Evolutionary conservation across 1,140 invertebrate species (phyloP).

Genomic region (Brachystomella parvula): DNA sequence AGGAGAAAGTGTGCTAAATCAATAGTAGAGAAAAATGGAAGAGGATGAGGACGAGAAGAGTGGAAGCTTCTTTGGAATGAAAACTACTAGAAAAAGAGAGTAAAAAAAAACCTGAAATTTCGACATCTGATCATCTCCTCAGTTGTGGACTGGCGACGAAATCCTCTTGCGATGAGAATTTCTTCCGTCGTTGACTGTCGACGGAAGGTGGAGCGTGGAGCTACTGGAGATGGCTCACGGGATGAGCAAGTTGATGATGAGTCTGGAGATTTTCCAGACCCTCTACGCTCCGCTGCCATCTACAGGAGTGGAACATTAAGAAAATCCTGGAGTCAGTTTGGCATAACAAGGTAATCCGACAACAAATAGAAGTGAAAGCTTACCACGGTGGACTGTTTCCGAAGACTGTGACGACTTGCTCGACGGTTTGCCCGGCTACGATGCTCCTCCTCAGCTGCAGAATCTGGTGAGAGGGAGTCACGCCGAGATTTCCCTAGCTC

Average conservation of each 20-base stretch:
- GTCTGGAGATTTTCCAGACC: conserved; percentile 54
- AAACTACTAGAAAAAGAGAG: not conserved
- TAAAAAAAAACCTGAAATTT: conserved; percentile 48
- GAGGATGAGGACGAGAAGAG: too few species aligned
- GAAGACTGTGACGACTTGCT: conserved; percentile 45
- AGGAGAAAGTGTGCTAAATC: too few species aligned
- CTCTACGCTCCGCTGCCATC: conserved; percentile 39
- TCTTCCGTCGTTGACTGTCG: conserved; percentile 84
- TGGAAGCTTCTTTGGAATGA: too few species aligned
- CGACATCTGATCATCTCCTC: conserved; percentile 85
- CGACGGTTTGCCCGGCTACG: conserved; percentile 51
- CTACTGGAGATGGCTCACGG: conserved; percentile 45
- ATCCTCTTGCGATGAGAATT: conserved; percentile 79
- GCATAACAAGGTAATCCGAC: too few species aligned
- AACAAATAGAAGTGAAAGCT: not conserved
- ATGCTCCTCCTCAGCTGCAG: conserved; percentile 53
- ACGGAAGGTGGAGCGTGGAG: conserved; percentile 60
- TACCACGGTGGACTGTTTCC: conserved; percentile 45
- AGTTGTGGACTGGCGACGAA: conserved; percentile 77
- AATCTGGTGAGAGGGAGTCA: conserved; percentile 79
- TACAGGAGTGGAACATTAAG: too few species aligned
- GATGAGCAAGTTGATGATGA: conserved; percentile 65
- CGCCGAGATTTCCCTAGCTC: conserved; percentile 52
- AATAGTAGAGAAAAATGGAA: too few species aligned
- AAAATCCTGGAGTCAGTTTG: too few species aligned